Base-by-base conservation (phyloP, 2,797 vertebrate genomes). In the Anas bernieri region DNA sequence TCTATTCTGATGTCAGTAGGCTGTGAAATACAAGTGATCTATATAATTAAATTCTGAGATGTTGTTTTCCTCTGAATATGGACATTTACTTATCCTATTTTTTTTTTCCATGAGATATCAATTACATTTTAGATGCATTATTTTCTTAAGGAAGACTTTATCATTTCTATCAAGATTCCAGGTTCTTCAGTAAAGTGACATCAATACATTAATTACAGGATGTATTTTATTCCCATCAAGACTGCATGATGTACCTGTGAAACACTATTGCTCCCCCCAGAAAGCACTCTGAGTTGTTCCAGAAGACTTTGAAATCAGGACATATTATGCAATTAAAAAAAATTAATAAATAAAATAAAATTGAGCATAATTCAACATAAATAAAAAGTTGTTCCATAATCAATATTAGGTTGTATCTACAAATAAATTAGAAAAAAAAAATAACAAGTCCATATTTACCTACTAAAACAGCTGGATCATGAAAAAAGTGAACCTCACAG, bases 391-490 rank as follows among this genome's bases (percentile, higher is more conserved):
- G 33, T 69, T 83, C 89, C 66, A 28, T 17, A 70, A 8, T 37
- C 79, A 2, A 1, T 59, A 43, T 43, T 69, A 67, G 8, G 48
- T 25, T 26, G 58, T 3, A 58, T 59, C 17, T 72, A 11, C 5
- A 54, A 81, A 90, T 67, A 74, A 72, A 48, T 56, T 21, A 68
- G 66, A 17, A 17, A 43, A 43, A 43, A 43, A 43, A 43, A 41
- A 41, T 41, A 41, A n/a, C 7, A 54, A 58, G 33, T 68, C 37
- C 31, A 43, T 13, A 21, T 67, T 63, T 33, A 77, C 48, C 23
- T 59, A 15, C 3, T 76, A 80, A 83, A 43, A 1, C 11, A 66
- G 7, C 0, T 2, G 7, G 7, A 25, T 52, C 5, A 1, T 35
- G 25, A 75, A 83, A 86, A 83, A 46, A 6, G 5, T 74, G 21